Conservation (phyloP, 2,797 vertebrate genomes). For the Poliocrania exsul region DNA sequence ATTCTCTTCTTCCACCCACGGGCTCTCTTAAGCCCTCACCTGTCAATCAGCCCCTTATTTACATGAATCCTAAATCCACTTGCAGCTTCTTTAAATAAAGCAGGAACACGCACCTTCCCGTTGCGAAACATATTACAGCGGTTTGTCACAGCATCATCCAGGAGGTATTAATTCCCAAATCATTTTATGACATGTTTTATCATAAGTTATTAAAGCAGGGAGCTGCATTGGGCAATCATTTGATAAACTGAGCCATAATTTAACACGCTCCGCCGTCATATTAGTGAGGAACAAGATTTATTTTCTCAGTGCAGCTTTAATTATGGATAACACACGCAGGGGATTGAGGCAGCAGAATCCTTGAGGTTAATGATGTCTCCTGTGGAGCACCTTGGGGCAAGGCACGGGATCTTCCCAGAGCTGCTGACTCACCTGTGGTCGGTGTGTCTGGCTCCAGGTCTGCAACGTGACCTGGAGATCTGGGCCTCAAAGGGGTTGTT, state of each 20-base stretch:
- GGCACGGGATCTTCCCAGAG: background rate
- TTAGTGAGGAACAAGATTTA: constrained; percentile 60
- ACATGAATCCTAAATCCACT: constrained; percentile 31
- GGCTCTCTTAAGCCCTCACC: background rate
- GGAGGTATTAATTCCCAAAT: constrained; percentile 64
- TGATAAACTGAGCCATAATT: constrained; percentile 69
- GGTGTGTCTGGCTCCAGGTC: background rate
- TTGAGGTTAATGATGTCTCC: background rate
- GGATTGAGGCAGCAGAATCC: background rate
- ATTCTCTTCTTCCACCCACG: background rate
- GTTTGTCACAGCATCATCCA: constrained; percentile 60
- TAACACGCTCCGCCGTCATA: constrained; percentile 20
- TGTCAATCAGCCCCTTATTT: constrained; percentile 44
- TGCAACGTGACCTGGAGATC: background rate
- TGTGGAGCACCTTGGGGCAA: background rate
- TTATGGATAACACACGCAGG: constrained; percentile 23
- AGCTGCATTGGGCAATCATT: constrained; percentile 52
- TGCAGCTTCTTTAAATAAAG: constrained; percentile 37
- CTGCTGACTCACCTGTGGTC: background rate
- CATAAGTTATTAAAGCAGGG: constrained; percentile 62
- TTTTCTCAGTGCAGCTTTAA: constrained; percentile 57
- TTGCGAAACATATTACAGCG: constrained; percentile 42
- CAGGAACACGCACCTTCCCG: background rate
- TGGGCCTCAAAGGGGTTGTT: background rate
- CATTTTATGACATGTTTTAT: constrained; percentile 69